Conservation (phyloP, 2,888 invertebrate species). For the Girardia tigrina region DNA sequence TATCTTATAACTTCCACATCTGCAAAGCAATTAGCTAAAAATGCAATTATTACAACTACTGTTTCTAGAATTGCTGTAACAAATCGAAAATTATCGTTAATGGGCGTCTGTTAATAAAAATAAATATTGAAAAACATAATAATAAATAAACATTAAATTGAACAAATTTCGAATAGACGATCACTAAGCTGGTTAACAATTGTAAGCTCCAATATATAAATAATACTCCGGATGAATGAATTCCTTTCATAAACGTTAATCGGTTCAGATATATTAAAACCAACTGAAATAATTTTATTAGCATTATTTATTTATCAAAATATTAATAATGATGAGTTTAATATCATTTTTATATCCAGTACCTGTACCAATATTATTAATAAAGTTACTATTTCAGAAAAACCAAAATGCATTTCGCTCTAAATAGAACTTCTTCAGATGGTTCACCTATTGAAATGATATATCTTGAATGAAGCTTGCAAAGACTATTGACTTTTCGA, state of each 20-base stretch:
- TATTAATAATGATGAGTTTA: too few relatives aligned
- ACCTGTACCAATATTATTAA: too few relatives aligned
- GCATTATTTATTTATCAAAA: neutral
- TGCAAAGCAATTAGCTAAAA: slow-evolving; percentile 14
- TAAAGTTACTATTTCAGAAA: too few relatives aligned
- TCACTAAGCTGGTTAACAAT: neutral
- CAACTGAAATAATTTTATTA: slow-evolving; percentile 28
- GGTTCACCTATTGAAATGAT: too few relatives aligned
- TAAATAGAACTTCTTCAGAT: too few relatives aligned
- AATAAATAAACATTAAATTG: neutral
- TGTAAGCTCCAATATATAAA: slow-evolving; percentile 29
- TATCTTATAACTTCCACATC: slow-evolving; percentile 17
- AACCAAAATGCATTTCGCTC: too few relatives aligned
- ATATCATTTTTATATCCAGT: too few relatives aligned
- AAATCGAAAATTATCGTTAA: neutral
- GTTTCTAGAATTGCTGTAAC: neutral
- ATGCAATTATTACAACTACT: neutral
- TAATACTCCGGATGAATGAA: slow-evolving; percentile 32
- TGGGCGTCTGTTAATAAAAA: neutral
- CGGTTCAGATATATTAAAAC: slow-evolving; percentile 23
- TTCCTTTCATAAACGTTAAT: slow-evolving; percentile 29
- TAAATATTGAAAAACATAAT: neutral
- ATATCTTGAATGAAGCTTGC: too few relatives aligned
- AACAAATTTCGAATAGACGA: neutral
- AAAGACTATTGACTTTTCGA: too few relatives aligned